Evolutionary conservation across 1,140 invertebrate species (phyloP).

Genomic region (Olivierus martensii): DNA sequence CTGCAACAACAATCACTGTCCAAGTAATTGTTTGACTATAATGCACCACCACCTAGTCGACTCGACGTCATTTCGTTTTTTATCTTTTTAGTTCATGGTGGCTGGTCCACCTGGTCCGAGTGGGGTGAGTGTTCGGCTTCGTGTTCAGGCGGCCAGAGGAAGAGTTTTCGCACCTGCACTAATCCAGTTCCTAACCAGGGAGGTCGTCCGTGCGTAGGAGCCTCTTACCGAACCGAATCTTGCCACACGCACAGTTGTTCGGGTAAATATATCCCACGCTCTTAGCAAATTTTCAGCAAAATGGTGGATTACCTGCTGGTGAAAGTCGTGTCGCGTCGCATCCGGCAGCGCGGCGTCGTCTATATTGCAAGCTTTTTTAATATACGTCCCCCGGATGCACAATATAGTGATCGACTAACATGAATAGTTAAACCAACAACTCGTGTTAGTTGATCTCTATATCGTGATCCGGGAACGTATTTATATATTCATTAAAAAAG

Average conservation of each 20-base stretch:
- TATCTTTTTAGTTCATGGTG: constrained; percentile 17
- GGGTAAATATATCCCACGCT: constrained; percentile 18
- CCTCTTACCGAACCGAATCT: constrained; percentile 15
- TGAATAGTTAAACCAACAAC: too few relatives aligned
- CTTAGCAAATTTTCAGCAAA: background rate
- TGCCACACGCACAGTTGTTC: constrained; percentile 29
- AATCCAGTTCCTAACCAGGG: constrained; percentile 22
- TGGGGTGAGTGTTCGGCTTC: constrained; percentile 30
- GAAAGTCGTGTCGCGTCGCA: too few relatives aligned
- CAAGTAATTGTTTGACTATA: background rate
- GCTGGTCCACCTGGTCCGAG: constrained; percentile 28
- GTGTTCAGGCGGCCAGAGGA: constrained; percentile 23
- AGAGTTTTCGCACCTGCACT: constrained; percentile 29
- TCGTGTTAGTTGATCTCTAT: too few relatives aligned
- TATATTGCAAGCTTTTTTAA: too few relatives aligned
- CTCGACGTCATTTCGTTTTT: background rate
- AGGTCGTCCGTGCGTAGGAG: constrained; percentile 25
- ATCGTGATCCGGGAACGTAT: too few relatives aligned
- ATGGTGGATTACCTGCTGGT: too few relatives aligned
- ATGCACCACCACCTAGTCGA: background rate
- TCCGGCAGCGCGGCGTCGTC: too few relatives aligned
- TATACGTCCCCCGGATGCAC: background rate
- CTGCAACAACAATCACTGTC: constrained; percentile 22
- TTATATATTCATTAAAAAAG: too few relatives aligned
- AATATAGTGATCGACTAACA: too few relatives aligned